A percentile compares a stretch with the other conserved stretches of the same genome.
Evolutionary conservation across 2,797 vertebrate species (phyloP).

Genomic region (Myripristis murdjan): DNA sequence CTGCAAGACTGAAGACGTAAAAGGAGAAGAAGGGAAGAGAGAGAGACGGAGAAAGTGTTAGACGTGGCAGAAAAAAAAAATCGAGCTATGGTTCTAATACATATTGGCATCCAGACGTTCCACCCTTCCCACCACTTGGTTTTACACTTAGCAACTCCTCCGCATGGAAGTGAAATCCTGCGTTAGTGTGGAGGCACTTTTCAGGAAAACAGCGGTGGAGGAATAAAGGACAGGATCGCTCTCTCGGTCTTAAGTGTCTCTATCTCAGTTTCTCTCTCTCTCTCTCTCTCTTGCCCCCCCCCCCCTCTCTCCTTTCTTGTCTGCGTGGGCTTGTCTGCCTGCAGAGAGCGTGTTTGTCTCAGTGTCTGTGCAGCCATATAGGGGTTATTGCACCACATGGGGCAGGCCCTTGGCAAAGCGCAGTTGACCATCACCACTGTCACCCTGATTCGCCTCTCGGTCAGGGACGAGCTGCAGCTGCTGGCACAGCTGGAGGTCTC

Average conservation of each 20-base stretch:
- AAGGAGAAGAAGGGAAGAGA: background rate
- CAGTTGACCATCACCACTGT: constrained; percentile 47
- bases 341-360: constrained; percentile 49
- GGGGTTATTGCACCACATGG: constrained; percentile 52
- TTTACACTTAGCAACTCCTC: background rate
- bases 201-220: constrained; percentile 1
- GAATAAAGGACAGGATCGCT: constrained; percentile 9
- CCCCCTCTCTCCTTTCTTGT: background rate
- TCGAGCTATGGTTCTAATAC: constrained; percentile 13
- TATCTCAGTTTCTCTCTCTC: constrained; percentile 27
- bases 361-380: constrained; percentile 56
- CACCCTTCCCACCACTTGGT: background rate
- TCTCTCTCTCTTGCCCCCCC: constrained; percentile 7
- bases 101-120: constrained; percentile 21
- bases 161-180: background rate
- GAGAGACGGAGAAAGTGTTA: background rate
- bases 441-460: constrained; percentile 49
- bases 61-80: too few species aligned
- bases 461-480: constrained; percentile 70
- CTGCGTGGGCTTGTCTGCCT: constrained; percentile 30
- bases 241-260: too few species aligned
- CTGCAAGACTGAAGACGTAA: background rate
- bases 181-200: too few species aligned
- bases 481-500: constrained; percentile 81
- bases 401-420: constrained; percentile 29